These are phyloP conservation scores for Meteorus colon DNA, from an alignment of 2,888 invertebrate species.

Conservation along the genomic window DNA sequence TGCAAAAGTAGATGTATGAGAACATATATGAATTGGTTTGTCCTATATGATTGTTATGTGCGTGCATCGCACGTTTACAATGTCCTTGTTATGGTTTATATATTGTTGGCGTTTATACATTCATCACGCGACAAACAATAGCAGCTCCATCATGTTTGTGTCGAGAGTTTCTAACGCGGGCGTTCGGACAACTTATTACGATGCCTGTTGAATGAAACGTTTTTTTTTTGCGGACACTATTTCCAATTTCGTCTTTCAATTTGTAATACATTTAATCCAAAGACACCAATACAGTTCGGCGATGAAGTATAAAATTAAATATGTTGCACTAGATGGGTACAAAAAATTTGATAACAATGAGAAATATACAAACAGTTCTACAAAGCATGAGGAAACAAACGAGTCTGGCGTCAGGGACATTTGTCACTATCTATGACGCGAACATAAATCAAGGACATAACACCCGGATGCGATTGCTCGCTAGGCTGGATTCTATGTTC, in stretches of 20 bases:
- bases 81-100: constrained; percentile 1
- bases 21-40: background rate
- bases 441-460: constrained; percentile 11
- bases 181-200: background rate
- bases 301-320: background rate
- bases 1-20: background rate
- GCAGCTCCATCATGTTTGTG: background rate
- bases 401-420: constrained; percentile 12
- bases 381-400: background rate
- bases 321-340: background rate
- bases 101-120: constrained; percentile 3
- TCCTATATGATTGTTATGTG: background rate
- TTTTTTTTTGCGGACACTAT: background rate
- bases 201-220: background rate
- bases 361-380: background rate
- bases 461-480: constrained; percentile 13
- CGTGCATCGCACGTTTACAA: background rate
- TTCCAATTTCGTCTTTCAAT: background rate
- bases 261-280: background rate
- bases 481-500: background rate
- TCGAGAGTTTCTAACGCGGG: background rate
- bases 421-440: constrained; percentile 19
- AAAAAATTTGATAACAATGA: background rate
- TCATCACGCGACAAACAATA: constrained; percentile 25
- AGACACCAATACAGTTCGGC: background rate